Conservation (phyloP, 64 coral and sea anemone genomes). For the Pachyseris speciosa region DNA sequence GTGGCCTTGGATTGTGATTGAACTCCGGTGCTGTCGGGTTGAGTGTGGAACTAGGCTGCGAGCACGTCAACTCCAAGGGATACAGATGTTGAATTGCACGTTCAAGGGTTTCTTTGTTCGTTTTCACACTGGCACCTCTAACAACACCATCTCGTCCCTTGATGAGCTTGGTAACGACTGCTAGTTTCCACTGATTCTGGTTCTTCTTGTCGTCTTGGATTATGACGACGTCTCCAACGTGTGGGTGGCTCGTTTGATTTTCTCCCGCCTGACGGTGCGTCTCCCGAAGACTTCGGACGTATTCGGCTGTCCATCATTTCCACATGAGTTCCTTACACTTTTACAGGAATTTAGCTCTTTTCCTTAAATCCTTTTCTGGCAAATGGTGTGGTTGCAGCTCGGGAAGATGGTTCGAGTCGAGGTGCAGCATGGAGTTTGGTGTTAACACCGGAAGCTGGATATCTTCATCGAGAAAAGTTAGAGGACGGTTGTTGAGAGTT, state of each 20-base stretch:
- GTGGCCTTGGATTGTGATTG: background rate
- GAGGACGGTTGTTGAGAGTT: too few relatives aligned
- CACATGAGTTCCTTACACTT: background rate
- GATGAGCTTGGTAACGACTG: background rate
- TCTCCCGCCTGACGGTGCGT: background rate
- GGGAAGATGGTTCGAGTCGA: too few relatives aligned
- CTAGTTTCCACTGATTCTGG: background rate
- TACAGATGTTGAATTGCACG: background rate
- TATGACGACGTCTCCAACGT: slow-evolving; percentile 15
- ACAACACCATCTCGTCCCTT: background rate
- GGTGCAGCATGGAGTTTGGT: too few relatives aligned
- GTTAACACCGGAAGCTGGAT: too few relatives aligned
- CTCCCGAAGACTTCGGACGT: background rate
- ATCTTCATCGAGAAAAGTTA: too few relatives aligned
- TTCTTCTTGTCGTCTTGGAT: background rate
- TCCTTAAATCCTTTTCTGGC: too few relatives aligned
- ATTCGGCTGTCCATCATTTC: background rate
- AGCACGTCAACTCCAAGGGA: background rate
- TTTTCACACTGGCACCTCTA: background rate
- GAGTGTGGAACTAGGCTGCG: background rate
- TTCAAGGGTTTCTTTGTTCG: background rate
- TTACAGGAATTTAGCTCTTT: too few relatives aligned
- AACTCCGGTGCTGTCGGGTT: background rate
- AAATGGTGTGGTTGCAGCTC: too few relatives aligned
- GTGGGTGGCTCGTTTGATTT: background rate